Evolutionary conservation across 2,888 invertebrate species (phyloP).

Genomic region (Pardosa pseudoannulata): DNA sequence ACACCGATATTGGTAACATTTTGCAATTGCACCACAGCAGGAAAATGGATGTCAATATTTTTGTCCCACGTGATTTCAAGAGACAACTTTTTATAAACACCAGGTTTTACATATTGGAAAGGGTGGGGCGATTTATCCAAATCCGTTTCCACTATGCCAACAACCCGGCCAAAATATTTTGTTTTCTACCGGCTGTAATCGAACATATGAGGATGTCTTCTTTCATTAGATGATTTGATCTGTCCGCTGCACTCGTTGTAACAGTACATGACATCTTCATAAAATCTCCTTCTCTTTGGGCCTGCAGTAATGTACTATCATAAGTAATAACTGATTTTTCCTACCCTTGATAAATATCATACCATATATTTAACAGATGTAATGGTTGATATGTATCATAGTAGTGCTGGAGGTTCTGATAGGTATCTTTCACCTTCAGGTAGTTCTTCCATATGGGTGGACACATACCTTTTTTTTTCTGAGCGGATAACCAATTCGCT

Average conservation of each 20-base stretch:
- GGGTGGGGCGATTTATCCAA: no score
- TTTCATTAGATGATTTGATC: not conserved
- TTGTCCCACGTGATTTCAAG: not conserved
- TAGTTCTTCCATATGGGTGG: not conserved
- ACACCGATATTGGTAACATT: not conserved
- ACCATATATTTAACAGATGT: not conserved
- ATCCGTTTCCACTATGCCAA: not conserved
- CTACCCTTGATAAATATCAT: not conserved
- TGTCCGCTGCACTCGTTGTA: not conserved
- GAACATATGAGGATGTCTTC: not conserved
- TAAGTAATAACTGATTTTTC: not conserved
- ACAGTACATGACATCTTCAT: not conserved
- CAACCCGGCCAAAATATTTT: not conserved
- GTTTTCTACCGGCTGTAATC: no score
- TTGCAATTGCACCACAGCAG: not conserved
- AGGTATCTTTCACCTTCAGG: not conserved
- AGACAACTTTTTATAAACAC: not conserved
- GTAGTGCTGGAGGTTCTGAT: not conserved
- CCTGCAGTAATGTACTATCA: not conserved
- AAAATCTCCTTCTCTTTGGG: not conserved
- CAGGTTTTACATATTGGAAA: not conserved
- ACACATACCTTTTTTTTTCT: not conserved
- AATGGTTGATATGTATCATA: not conserved
- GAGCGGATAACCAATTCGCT: not conserved
- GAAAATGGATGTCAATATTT: not conserved